phyloP scores from a whole-genome alignment of 53 echinoderm and acorn worm species.

The Actinopyga echinites region DNA sequence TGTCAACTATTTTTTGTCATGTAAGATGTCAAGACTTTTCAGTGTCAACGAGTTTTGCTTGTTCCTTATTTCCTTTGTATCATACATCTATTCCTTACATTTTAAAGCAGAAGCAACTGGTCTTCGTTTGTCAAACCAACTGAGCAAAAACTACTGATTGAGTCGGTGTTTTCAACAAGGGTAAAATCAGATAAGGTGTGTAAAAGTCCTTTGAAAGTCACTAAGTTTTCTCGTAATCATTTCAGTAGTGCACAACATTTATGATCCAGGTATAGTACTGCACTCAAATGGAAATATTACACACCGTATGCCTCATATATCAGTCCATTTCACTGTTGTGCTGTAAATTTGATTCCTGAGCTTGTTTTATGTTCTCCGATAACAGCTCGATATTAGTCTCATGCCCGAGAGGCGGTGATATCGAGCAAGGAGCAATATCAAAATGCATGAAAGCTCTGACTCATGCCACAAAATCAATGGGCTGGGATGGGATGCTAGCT shows the following conservation, averaged over 20 bases:
- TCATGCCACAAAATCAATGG: constrained; percentile 26
- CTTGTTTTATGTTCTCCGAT: not conserved
- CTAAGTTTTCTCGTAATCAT: not conserved
- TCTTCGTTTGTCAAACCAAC: too few relatives aligned
- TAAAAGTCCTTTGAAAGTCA: not conserved
- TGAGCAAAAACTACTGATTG: too few relatives aligned
- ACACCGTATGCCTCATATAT: not conserved
- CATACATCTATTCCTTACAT: too few relatives aligned
- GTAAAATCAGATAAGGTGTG: too few relatives aligned
- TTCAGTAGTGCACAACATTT: not conserved
- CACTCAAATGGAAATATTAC: not conserved
- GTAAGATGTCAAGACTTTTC: too few relatives aligned
- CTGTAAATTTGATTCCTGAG: constrained; percentile 15
- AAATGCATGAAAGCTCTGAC: constrained; percentile 9
- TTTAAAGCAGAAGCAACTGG: too few relatives aligned
- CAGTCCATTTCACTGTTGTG: not conserved
- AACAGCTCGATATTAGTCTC: constrained; percentile 19
- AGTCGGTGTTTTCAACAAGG: too few relatives aligned
- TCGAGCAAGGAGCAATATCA: not conserved
- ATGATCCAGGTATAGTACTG: not conserved
- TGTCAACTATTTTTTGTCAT: too few relatives aligned
- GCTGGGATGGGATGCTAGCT: not conserved
- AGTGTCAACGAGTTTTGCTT: too few relatives aligned
- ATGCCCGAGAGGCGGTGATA: constrained; percentile 23
- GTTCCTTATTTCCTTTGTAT: too few relatives aligned